Base-by-base conservation (phyloP, 2,113 vertebrate genomes). In the Phoenicopterus ruber region DNA sequence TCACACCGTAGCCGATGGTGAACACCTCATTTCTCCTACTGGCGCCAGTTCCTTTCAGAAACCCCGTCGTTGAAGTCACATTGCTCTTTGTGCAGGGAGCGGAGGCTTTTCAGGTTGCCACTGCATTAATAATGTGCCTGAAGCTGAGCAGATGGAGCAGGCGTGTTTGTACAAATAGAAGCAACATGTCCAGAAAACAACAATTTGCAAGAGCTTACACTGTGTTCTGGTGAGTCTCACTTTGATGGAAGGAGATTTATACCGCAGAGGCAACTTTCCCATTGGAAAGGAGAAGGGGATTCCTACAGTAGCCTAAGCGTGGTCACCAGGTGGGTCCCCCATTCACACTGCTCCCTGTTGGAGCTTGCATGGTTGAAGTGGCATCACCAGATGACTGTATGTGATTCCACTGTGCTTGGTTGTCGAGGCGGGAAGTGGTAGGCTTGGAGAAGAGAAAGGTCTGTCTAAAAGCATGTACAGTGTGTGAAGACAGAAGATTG, bases 111-210 rank as follows among this genome's bases (percentile, higher is more conserved):
- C 72, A 62, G 77, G 55, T 72, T 94, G 63, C 55, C 40, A 26
- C 42, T n/a, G 63, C 67, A 17, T 88, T 86, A 81, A 65, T 77
- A 70, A 88, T 46, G 29, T 66, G 82, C 74, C 66, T 52, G 38
- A 58, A 94, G 71, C 91, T 88, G 80, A 93, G 93, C 85, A 94
- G 76, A 83, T 92, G 88, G 87, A 90, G 71, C 44, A 15, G 54
- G 66, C 34, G 34, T 83, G 66, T 88, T 90, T 83, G 46, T 54
- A 91, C 71, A 77, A 79, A 92, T 94, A 90, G 83, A 88, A 90
- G 55, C 71, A 91, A 61, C 63, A 21, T n/a, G 46, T 83, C 82
- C 88, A 88, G 71, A 90, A 88, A 93, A 74, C 49, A 74, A 26
- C 31, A 58, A 25, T 94, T 77, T 87, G 52, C 42, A 62, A 31